Evolutionary conservation across 2,797 vertebrate species (phyloP), one percentile per base, ranked within the genome.

Genomic region (Scomberomorus guttatus): DNA sequence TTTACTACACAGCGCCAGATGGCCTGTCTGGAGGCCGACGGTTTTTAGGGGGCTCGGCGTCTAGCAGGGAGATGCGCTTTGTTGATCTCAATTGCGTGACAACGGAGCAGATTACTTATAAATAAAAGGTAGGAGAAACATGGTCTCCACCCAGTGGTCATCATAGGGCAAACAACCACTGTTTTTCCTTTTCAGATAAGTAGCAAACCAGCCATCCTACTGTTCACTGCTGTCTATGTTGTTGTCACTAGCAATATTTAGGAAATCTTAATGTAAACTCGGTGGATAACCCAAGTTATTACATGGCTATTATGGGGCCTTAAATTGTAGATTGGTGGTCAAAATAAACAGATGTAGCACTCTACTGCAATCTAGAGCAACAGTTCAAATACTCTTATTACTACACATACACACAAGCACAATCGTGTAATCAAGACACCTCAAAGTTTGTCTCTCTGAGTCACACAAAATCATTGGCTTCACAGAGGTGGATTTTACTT

Each of bases 1-100:
- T 92, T 94, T 94, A 94, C 92, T 94, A 93, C 91, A 75, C 74
- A 39, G 25, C 86, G 86, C 84, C 93, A 94, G 94, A 94, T 94
- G 94, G 93, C 81, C 66, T 24, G 89, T 88, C 89, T 92, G 84
- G 74, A 73, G 80, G 76, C 72, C 79, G 42, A 44, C 57, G 75
- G 79, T 62, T 85, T 84, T 75, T 14, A 68, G 84, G 84, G 57
- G 86, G 75, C 78, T 90, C 79, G 71, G 52, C 81, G 87, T 89
- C 89, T 86, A 29, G 73, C 62, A 48, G 52, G 15, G 72, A 69
- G 58, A 79, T 44, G 78, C 61, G 87, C 88, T 89, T 91, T 92
- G 90, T 92, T 83, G 80, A 74, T 72, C 79, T 84, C 24, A 74
- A 57, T 69, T 80, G 81, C 87, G 80, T 82, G 90, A 90, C 89